Evolutionary conservation across 2,113 vertebrate genomes (phyloP).

Genomic region (Cavia aperea): DNA sequence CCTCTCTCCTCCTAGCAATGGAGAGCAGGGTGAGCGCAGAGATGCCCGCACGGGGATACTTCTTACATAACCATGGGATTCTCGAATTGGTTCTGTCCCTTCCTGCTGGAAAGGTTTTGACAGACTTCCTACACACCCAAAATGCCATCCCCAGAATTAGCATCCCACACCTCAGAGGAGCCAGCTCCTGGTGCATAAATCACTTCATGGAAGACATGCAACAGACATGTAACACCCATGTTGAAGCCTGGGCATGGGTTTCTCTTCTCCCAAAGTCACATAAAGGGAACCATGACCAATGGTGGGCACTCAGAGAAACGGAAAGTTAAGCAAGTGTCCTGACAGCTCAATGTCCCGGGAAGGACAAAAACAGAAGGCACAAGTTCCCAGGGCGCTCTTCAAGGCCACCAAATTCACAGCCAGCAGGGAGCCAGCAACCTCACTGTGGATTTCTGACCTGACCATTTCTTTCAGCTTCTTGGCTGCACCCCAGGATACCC

Average conservation of each 20-base stretch:
- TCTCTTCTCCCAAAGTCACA: neutral
- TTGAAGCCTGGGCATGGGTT: neutral
- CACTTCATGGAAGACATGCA: constrained; percentile 1
- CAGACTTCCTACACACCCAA: constrained; percentile 56
- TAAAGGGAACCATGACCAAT: neutral
- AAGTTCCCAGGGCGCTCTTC: neutral
- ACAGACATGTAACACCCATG: neutral
- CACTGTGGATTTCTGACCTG: neutral
- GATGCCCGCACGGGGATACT: neutral
- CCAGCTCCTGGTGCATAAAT: neutral
- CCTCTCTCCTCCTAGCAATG: neutral
- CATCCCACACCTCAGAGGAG: constrained; percentile 13
- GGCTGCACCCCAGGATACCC: neutral
- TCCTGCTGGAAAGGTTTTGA: constrained; percentile 52
- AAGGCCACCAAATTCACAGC: neutral
- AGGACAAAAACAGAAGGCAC: neutral
- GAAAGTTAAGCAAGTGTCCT: neutral
- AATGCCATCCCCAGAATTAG: constrained; percentile 64
- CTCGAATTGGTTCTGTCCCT: constrained; percentile 48
- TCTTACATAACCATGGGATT: constrained; percentile 39
- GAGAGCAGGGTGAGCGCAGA: neutral
- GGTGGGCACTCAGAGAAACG: neutral
- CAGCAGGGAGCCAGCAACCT: too few species aligned
- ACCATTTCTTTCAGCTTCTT: neutral
- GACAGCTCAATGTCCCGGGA: neutral